Conservation (phyloP, 2,113 vertebrate species). For the Fulmarus glacialis region DNA sequence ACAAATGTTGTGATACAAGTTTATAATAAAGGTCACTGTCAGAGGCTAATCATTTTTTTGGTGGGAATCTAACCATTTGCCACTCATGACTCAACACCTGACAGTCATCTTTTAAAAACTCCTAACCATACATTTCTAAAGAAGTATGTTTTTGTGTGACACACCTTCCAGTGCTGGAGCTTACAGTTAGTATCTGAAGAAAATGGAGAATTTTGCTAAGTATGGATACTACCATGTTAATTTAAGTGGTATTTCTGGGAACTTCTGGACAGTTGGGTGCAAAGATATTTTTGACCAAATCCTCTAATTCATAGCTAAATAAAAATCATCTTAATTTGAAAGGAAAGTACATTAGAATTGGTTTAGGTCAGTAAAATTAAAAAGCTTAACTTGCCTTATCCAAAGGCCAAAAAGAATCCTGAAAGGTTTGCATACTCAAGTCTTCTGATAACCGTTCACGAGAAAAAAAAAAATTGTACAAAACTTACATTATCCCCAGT, state of each 20-base stretch:
- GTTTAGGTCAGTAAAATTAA: neutral
- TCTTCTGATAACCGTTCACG: neutral
- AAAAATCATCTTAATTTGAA: neutral
- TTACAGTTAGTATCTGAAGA: conserved; percentile 51
- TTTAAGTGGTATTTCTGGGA: neutral
- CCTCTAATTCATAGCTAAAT: neutral
- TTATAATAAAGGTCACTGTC: conserved; percentile 85
- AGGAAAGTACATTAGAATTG: neutral
- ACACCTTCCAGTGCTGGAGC: neutral
- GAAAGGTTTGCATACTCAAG: neutral
- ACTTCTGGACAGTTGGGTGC: neutral
- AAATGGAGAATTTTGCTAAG: conserved; percentile 17
- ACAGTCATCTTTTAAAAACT: conserved; percentile 72
- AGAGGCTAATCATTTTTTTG: conserved; percentile 80
- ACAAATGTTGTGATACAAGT: conserved; percentile 76
- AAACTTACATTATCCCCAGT: neutral
- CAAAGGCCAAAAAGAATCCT: neutral
- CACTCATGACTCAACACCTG: conserved; percentile 78
- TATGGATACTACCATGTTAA: neutral
- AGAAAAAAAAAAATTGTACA: neutral
- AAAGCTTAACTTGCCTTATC: neutral
- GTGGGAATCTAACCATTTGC: conserved; percentile 81
- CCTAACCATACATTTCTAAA: conserved; percentile 59
- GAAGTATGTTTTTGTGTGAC: conserved; percentile 25
- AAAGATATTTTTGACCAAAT: neutral